These are phyloP conservation scores for Drosophila subobscura DNA, from an alignment of 1,140 invertebrate species.

Conservation along the genomic window DNA sequence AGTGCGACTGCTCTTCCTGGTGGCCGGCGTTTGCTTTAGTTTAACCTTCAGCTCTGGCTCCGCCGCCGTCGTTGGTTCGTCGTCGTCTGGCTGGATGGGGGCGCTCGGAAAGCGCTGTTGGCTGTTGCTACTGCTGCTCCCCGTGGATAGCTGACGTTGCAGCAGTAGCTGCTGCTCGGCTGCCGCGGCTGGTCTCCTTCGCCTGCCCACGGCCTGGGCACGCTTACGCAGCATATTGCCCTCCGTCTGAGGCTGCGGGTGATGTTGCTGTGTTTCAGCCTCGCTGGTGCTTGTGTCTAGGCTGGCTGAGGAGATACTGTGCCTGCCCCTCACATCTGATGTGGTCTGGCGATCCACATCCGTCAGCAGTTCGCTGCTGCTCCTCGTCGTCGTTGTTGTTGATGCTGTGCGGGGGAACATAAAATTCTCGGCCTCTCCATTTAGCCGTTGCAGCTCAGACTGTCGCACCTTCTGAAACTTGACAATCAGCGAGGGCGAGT, in stretches of 20 bases:
- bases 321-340: slow-evolving; percentile 55
- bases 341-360: slow-evolving; percentile 84
- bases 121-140: slow-evolving; percentile 55
- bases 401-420: slow-evolving; percentile 89
- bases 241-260: slow-evolving; percentile 7
- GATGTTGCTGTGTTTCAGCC: slow-evolving; percentile 27
- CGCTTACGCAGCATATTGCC: slow-evolving; percentile 26
- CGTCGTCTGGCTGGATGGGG: slow-evolving; percentile 83
- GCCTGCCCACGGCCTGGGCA: slow-evolving; percentile 54
- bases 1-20: slow-evolving; percentile 75
- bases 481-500: slow-evolving; percentile 86
- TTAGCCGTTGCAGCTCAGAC: slow-evolving; percentile 89
- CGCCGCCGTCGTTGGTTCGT: slow-evolving; percentile 41
- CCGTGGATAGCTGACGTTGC: slow-evolving; percentile 58
- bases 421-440: slow-evolving; percentile 92
- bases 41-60: slow-evolving; percentile 26
- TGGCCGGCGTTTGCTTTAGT: slow-evolving; percentile 44
- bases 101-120: slow-evolving; percentile 80
- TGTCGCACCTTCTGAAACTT: slow-evolving; percentile 89
- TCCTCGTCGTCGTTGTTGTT: slow-evolving; percentile 84
- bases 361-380: slow-evolving; percentile 83
- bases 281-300: slow-evolving; percentile 73
- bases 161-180: slow-evolving; percentile 2
- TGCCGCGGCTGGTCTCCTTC: slow-evolving; percentile 33
- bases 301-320: slow-evolving; percentile 69